phyloP scores from a whole-genome alignment of 2,888 invertebrate genomes.

The Tridacna crocea region DNA sequence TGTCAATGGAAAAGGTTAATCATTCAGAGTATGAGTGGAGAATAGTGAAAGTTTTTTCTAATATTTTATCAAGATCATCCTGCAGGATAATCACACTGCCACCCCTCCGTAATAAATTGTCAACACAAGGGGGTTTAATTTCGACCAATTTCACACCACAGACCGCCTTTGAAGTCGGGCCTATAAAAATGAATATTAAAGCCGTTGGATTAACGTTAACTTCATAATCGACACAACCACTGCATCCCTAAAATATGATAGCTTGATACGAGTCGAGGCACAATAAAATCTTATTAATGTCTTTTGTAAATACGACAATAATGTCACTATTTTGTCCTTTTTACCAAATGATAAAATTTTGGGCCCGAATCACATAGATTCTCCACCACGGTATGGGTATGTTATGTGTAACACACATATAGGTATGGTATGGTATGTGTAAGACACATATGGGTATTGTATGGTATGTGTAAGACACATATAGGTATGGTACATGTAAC shows the following conservation, averaged over 20 bases:
- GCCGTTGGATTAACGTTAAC: constrained; percentile 18
- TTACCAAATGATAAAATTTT: no score
- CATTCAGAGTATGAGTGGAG: not conserved
- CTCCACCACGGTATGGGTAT: no score
- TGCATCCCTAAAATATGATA: not conserved
- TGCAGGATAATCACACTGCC: not conserved
- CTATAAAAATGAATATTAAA: constrained; percentile 41
- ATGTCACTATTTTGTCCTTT: no score
- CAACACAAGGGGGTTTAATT: constrained; percentile 31
- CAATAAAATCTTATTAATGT: no score
- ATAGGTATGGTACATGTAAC: no score
- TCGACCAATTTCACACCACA: constrained; percentile 43
- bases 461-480: no score
- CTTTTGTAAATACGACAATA: no score
- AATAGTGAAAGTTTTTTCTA: not conserved
- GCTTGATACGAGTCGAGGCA: not conserved
- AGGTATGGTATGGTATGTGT: no score
- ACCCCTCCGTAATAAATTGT: constrained; percentile 39
- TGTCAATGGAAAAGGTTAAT: no score
- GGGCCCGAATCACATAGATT: no score
- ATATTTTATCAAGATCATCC: constrained; percentile 7
- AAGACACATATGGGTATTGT: no score
- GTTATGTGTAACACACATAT: no score
- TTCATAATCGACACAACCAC: not conserved
- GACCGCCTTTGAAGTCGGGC: constrained; percentile 49